Percentiles rank a stretch among this genome's conserved stretches.
Conservation (phyloP, 1,140 invertebrate species). For the Hycleus cichorii region DNA sequence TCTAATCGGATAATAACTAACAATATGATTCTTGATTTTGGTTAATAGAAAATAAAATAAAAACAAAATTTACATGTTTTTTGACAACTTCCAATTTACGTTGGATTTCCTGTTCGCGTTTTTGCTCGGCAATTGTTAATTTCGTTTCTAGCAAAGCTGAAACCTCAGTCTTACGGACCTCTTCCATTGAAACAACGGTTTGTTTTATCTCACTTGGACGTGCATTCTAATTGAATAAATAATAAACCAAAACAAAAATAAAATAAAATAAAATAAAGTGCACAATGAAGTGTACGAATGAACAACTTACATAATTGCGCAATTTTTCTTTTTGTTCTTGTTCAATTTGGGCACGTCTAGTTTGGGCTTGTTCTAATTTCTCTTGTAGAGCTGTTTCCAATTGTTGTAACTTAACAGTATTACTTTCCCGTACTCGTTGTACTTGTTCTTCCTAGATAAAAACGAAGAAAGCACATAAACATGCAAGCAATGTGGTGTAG, state of each 20-base stretch:
- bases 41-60: conserved; percentile 10
- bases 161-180: conserved; percentile 56
- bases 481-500: conserved; percentile 23
- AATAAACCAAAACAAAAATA: conserved; percentile 9
- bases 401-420: conserved; percentile 56
- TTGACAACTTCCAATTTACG: conserved; percentile 70
- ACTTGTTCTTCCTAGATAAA: conserved; percentile 63
- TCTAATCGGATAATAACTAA: not conserved
- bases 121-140: conserved; percentile 65
- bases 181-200: conserved; percentile 49
- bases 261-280: conserved; percentile 14
- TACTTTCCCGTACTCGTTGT: conserved; percentile 55
- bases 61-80: conserved; percentile 57
- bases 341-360: conserved; percentile 59
- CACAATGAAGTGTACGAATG: not conserved
- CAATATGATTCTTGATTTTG: not conserved
- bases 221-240: conserved; percentile 26
- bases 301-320: conserved; percentile 62
- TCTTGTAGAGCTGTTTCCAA: conserved; percentile 61
- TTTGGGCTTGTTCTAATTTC: conserved; percentile 63
- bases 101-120: conserved; percentile 70
- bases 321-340: conserved; percentile 67
- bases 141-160: conserved; percentile 65
- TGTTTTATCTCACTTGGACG: conserved; percentile 44
- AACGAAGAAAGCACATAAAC: conserved; percentile 22